Evolutionary conservation across 2,113 vertebrate species (phyloP), one percentile per base, ranked within the genome.

Genomic region (Aramus guarauna): DNA sequence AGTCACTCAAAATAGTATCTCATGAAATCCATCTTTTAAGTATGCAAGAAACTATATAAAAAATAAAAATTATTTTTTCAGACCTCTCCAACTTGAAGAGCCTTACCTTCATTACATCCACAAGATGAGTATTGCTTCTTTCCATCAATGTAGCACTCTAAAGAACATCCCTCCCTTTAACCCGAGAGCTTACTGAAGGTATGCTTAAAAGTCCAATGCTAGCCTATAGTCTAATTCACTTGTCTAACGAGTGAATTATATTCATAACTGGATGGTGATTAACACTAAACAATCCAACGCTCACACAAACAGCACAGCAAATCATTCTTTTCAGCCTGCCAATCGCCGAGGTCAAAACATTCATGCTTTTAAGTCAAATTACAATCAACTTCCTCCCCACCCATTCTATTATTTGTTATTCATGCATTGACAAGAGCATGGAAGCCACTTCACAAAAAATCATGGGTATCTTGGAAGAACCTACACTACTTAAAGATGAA

Each of bases 261-360:
- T 75, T 92, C 94, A 89, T 97, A 97, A 96, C 96, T 97, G 77
- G 87, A 56, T 64, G 92, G 78, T 97, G 97, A 97, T 96, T 97
- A 97, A 97, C 76, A 92, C 87, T 13, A 87, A 94, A 94, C 92
- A 96, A 89, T 34, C 43, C 53, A 75, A 43, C 18, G 0, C 92
- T 96, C 93, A 96, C 69, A 96, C 95, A 95, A 97, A 96, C 92
- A 97, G 74, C 85, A 89, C 91, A 92, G 82, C 71, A 93, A 93
- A 97, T 90, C 88, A 88, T 85, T 96, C 94, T 96, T 96, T 96
- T 95, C 95, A 95, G 77, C 48, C 89, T 96, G 88, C 89, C 96
- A 93, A 85, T 95, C 45, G 26, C 5, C 69, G 88, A 95, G 90
- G 91, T 94, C 69, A 91, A 96, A 95, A 93, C 91, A 83, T 80